A percentile compares a stretch with the other conserved stretches of the same genome.
phyloP scores from a whole-genome alignment of 2,113 vertebrate genomes.

The Parotia lawesii region DNA sequence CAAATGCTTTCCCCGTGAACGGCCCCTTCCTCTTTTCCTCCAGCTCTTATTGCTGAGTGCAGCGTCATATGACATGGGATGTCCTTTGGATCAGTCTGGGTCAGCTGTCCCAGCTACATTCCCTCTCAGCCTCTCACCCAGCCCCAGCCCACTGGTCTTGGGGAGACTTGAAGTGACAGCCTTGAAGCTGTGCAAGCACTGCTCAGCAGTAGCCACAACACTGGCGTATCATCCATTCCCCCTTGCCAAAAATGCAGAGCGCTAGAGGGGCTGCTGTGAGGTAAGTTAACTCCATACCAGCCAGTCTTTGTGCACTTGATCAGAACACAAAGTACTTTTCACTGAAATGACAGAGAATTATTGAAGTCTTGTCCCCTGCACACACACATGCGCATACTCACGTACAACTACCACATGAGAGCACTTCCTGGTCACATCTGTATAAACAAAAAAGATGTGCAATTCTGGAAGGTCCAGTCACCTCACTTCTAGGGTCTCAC shows the following conservation, averaged over 20 bases:
- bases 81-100: background rate
- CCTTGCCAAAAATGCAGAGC: background rate
- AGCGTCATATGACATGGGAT: no score
- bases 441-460: background rate
- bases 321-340: background rate
- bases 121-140: background rate
- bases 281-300: background rate
- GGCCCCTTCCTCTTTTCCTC: background rate
- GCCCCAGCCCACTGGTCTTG: background rate
- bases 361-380: background rate
- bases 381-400: accelerated
- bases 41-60: background rate
- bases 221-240: background rate
- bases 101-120: background rate
- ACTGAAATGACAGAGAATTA: background rate
- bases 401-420: background rate
- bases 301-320: background rate
- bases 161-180: background rate
- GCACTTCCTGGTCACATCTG: background rate
- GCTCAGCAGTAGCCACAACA: background rate
- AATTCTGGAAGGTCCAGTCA: background rate
- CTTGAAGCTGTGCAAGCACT: background rate
- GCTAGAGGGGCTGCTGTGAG: background rate
- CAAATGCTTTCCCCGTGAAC: background rate
- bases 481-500: background rate